Conservation (phyloP, 1,140 invertebrate species). For the Halesus radiatus region DNA sequence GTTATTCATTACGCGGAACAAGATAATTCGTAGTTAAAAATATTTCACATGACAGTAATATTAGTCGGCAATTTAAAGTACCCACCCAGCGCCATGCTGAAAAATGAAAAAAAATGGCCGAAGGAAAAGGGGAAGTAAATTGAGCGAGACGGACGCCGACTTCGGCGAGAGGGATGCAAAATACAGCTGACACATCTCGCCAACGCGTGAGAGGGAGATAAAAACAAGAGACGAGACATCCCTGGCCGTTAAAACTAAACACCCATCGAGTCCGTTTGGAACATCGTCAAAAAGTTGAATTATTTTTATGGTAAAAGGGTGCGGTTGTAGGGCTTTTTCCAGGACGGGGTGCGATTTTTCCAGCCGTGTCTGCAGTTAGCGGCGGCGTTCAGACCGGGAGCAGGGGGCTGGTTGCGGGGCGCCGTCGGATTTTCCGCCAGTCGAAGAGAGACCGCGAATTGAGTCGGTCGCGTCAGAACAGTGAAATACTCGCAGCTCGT, state of each 20-base stretch:
- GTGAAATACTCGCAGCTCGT: constrained; percentile 8
- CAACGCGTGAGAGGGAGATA: constrained; percentile 17
- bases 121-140: constrained; percentile 52
- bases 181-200: constrained; percentile 41
- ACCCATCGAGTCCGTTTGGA: neutral
- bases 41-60: too few species aligned
- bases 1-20: too few species aligned
- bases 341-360: neutral
- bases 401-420: constrained; percentile 21
- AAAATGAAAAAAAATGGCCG: constrained; percentile 45
- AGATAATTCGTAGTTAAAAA: too few species aligned
- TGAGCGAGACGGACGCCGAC: constrained; percentile 49
- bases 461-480: constrained; percentile 1
- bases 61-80: neutral
- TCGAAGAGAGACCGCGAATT: constrained; percentile 41
- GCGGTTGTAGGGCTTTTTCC: neutral
- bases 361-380: neutral
- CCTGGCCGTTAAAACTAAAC: neutral
- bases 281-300: neutral
- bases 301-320: neutral
- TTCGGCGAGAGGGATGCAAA: constrained; percentile 31
- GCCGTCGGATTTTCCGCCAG: constrained; percentile 31
- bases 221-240: constrained; percentile 30
- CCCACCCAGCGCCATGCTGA: constrained; percentile 37
- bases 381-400: neutral